These are phyloP conservation scores for Eleginops maclovinus DNA, from an alignment of 2,113 vertebrate species.

Conservation along the genomic window DNA sequence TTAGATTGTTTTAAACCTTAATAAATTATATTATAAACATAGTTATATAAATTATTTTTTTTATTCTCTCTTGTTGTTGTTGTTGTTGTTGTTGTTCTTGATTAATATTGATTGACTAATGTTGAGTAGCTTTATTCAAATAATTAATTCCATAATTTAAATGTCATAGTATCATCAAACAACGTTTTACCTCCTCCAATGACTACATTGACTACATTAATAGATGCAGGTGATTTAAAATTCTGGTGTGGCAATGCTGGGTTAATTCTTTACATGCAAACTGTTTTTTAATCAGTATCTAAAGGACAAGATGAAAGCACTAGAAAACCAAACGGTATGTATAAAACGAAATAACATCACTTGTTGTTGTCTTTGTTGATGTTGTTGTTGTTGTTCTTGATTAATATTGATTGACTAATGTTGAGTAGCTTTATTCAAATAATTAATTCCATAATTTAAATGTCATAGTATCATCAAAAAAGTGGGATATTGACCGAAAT, in stretches of 20 bases:
- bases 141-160: neutral
- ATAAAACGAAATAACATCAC: neutral
- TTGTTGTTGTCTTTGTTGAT: neutral
- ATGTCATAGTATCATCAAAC: neutral
- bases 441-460: no score
- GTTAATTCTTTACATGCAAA: neutral
- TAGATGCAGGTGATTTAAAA: conserved; percentile 29
- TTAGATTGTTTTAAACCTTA: neutral
- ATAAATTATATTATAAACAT: no score
- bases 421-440: no score
- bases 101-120: neutral
- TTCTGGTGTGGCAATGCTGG: neutral
- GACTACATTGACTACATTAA: no score
- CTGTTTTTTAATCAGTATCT: neutral
- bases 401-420: neutral
- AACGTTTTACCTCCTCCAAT: no score
- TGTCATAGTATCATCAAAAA: no score
- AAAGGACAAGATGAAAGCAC: neutral
- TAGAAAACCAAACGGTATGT: neutral
- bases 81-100: neutral
- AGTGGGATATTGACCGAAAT: neutral
- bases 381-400: neutral
- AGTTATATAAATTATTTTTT: no score
- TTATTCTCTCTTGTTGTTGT: neutral
- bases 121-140: neutral